A percentile compares a stretch with the other conserved stretches of the same genome.
Conservation (phyloP, 2,113 vertebrate genomes). For the Sinocyclocheilus grahami region DNA sequence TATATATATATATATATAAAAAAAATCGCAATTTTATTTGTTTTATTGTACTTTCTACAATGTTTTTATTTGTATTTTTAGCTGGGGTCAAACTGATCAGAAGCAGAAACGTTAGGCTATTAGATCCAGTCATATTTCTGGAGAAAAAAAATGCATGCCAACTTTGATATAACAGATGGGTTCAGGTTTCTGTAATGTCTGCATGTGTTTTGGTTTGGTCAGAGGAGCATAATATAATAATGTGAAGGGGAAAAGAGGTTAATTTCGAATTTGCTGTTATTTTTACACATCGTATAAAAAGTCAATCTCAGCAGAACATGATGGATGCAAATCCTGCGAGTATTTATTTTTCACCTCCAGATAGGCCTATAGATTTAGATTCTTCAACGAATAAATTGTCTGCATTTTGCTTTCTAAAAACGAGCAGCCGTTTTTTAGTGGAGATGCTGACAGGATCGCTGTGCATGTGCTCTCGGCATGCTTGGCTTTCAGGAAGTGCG, state of each 20-base stretch:
- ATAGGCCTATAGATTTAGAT: neutral
- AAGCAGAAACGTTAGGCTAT: neutral
- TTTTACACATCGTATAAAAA: neutral
- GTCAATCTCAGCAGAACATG: neutral
- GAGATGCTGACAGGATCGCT: conserved; percentile 9
- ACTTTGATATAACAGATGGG: neutral
- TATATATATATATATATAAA: neutral
- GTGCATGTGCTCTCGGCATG: conserved; percentile 53
- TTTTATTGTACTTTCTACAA: neutral
- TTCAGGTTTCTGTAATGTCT: neutral
- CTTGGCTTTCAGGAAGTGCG: conserved; percentile 63
- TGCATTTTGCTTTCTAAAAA: neutral
- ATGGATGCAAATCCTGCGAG: neutral
- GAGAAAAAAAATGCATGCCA: neutral
- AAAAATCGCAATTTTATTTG: neutral
- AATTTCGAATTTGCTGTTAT: neutral
- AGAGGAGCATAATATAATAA: neutral
- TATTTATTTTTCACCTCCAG: neutral
- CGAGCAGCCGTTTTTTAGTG: neutral
- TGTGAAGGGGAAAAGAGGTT: neutral
- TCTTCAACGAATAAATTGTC: neutral
- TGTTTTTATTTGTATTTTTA: neutral
- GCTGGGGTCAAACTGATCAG: neutral
- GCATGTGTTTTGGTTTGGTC: neutral
- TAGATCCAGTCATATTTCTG: neutral